phyloP scores from a whole-genome alignment of 2,113 vertebrate genomes.

The Nesogale talazaci region DNA sequence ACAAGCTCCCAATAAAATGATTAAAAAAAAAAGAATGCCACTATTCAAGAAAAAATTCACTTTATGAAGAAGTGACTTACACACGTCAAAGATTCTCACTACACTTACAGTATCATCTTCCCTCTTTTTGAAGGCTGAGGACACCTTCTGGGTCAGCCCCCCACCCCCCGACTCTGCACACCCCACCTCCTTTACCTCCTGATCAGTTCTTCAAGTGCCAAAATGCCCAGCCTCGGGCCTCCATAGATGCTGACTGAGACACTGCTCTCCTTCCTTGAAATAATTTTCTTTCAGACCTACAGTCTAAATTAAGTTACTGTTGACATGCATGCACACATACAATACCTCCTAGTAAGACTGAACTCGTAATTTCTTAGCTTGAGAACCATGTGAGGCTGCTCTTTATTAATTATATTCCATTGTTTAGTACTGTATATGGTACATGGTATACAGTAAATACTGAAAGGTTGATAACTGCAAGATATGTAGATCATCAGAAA shows the following conservation, averaged over 20 bases:
- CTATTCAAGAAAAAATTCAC: background rate
- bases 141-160: background rate
- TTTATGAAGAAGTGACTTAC: background rate
- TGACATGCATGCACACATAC: background rate
- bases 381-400: background rate
- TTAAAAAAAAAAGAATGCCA: background rate
- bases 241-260: background rate
- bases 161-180: accelerated
- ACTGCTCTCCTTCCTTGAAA: background rate
- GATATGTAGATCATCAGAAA: too few species aligned
- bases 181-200: background rate
- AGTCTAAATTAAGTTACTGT: background rate
- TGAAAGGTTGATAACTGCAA: background rate
- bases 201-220: background rate
- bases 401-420: background rate
- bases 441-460: background rate
- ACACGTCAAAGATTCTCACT: background rate
- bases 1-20: too few species aligned
- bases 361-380: background rate
- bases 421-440: background rate
- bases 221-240: background rate
- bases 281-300: conserved; percentile 2
- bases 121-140: background rate
- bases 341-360: background rate
- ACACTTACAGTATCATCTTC: background rate